A percentile compares a stretch with the other conserved stretches of the same genome.
These are phyloP conservation scores for Vannuccia rotundouncinata DNA, from an alignment of 2,888 invertebrate genomes.

Conservation along the genomic window DNA sequence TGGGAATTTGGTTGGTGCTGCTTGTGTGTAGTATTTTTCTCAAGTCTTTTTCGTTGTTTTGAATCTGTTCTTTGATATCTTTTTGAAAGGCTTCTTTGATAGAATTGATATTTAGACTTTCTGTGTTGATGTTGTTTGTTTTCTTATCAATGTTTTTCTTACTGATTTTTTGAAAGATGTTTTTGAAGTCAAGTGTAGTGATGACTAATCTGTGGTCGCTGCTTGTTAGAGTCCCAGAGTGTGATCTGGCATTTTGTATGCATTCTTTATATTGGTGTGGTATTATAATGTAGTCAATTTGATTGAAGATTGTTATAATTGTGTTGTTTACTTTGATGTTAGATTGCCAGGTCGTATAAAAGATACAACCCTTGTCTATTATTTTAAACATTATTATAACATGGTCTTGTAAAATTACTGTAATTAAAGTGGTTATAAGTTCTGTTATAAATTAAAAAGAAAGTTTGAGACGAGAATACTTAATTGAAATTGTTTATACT, in stretches of 20 bases:
- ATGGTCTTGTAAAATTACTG: too few species aligned
- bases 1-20: neutral
- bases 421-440: too few species aligned
- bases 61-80: too few species aligned
- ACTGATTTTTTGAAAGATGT: slow-evolving; percentile 1
- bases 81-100: slow-evolving; percentile 4
- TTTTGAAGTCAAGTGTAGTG: neutral
- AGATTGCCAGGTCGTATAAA: too few species aligned
- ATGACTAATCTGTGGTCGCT: slow-evolving; percentile 3
- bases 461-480: too few species aligned
- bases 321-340: too few species aligned
- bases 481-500: too few species aligned
- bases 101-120: neutral
- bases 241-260: neutral
- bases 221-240: slow-evolving; percentile 4
- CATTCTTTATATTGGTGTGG: neutral
- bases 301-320: too few species aligned
- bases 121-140: neutral
- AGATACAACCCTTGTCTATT: too few species aligned
- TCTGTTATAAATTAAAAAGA: too few species aligned
- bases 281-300: too few species aligned
- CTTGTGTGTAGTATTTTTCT: neutral
- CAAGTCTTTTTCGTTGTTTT: neutral
- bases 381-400: too few species aligned
- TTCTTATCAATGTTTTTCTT: neutral